These are phyloP conservation scores for Lasioglossum albipes DNA, from an alignment of 1,140 invertebrate genomes.

Conservation along the genomic window DNA sequence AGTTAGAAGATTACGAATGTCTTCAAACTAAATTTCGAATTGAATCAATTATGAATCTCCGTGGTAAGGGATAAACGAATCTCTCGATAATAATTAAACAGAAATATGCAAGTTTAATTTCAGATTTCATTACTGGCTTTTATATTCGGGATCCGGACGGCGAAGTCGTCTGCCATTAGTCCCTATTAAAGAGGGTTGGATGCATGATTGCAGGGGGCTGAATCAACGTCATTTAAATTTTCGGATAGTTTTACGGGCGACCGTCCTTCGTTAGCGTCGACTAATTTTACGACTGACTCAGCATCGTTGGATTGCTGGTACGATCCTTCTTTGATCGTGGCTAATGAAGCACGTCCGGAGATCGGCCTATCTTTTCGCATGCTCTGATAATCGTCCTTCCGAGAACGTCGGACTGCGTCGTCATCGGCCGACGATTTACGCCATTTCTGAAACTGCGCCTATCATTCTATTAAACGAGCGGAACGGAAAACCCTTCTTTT, in stretches of 20 bases:
- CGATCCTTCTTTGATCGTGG: slow-evolving; percentile 43
- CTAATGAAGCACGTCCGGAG: slow-evolving; percentile 56
- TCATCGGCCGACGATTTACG: slow-evolving; percentile 48
- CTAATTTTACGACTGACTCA: slow-evolving; percentile 53
- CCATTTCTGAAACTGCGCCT: slow-evolving; percentile 27
- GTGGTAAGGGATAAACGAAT: too few relatives aligned
- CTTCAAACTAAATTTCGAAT: too few relatives aligned
- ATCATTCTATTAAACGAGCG: slow-evolving; percentile 24
- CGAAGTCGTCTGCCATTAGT: not conserved
- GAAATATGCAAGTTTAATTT: not conserved
- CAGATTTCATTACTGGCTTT: not conserved
- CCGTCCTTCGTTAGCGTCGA: slow-evolving; percentile 41
- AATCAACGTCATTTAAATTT: slow-evolving; percentile 26
- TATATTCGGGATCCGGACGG: not conserved
- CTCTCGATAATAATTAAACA: too few relatives aligned
- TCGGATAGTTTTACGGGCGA: slow-evolving; percentile 37
- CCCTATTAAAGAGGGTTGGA: not conserved
- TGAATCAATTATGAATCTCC: too few relatives aligned
- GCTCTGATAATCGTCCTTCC: slow-evolving; percentile 59
- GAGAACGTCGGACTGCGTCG: slow-evolving; percentile 38
- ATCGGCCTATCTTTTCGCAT: slow-evolving; percentile 51
- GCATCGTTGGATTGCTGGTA: slow-evolving; percentile 27
- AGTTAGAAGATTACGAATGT: too few relatives aligned
- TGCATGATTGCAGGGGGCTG: slow-evolving; percentile 18
- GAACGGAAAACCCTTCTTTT: not conserved